These are phyloP conservation scores for Agrochola macilenta DNA, from an alignment of 2,888 invertebrate species.

Conservation along the genomic window DNA sequence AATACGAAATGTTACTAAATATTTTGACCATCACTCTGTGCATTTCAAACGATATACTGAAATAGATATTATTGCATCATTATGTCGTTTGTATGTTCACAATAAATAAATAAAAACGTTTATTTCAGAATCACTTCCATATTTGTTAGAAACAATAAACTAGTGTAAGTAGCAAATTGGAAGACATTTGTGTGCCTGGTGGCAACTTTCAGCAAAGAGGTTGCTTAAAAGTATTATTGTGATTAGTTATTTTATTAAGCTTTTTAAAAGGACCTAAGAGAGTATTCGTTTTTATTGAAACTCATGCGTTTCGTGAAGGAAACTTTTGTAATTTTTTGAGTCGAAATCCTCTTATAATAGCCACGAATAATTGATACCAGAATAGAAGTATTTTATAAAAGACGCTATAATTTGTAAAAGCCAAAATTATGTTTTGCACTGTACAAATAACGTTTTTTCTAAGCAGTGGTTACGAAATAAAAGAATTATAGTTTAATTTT, in stretches of 20 bases:
- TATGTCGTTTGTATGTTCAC: neutral
- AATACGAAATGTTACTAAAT: neutral
- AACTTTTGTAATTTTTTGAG: constrained; percentile 16
- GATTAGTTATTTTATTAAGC: too few species aligned
- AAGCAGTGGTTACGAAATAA: neutral
- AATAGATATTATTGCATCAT: neutral
- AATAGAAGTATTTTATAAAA: constrained; percentile 24
- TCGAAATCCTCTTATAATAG: constrained; percentile 2
- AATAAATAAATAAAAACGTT: neutral
- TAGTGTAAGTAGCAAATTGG: neutral
- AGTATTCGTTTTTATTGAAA: constrained; percentile 9
- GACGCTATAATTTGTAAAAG: constrained; percentile 12
- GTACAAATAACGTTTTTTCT: neutral
- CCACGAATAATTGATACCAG: too few species aligned
- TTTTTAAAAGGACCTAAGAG: neutral
- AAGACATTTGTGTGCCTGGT: neutral
- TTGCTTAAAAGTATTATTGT: constrained; percentile 1
- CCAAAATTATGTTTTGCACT: neutral
- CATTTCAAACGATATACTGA: neutral
- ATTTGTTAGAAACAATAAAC: too few species aligned
- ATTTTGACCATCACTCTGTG: neutral
- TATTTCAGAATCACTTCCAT: too few species aligned
- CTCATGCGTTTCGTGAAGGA: neutral
- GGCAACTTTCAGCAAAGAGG: neutral
- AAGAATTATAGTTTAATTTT: constrained; percentile 24